Conservation (phyloP, 2,113 vertebrate species). For the Myrmophylax atrothorax region DNA sequence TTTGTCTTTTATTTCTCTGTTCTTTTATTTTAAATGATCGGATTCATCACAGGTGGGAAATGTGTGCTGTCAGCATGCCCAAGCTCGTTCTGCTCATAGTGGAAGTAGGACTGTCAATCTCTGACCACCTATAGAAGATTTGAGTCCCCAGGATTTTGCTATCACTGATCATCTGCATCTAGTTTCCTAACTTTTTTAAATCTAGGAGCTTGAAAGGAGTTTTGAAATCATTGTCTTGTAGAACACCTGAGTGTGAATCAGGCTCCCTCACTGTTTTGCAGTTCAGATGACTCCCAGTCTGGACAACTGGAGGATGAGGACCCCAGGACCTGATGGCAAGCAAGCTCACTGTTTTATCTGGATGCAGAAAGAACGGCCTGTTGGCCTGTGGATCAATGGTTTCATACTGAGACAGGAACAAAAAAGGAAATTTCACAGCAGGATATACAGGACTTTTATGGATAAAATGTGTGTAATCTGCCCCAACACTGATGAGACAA, state of each 20-base stretch:
- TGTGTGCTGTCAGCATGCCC: background rate
- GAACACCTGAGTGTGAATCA: background rate
- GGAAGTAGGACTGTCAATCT: background rate
- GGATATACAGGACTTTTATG: background rate
- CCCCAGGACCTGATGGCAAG: background rate
- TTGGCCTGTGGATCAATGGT: background rate
- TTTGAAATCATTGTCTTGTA: background rate
- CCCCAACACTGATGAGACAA: background rate
- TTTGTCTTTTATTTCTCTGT: background rate
- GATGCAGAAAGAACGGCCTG: background rate
- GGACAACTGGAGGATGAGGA: background rate
- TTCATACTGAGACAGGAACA: background rate
- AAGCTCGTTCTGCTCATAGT: background rate
- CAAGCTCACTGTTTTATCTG: background rate
- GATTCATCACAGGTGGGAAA: background rate
- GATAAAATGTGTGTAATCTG: background rate
- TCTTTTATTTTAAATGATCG: background rate
- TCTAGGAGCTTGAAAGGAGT: background rate
- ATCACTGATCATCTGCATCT: background rate
- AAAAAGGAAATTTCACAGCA: background rate
- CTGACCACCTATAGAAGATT: background rate
- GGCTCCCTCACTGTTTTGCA: background rate
- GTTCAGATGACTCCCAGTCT: background rate
- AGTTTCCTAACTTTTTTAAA: background rate
- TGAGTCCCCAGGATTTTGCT: background rate